Evolutionary conservation across 1,140 invertebrate species (phyloP).

Genomic region (Sarcophaga bullata): DNA sequence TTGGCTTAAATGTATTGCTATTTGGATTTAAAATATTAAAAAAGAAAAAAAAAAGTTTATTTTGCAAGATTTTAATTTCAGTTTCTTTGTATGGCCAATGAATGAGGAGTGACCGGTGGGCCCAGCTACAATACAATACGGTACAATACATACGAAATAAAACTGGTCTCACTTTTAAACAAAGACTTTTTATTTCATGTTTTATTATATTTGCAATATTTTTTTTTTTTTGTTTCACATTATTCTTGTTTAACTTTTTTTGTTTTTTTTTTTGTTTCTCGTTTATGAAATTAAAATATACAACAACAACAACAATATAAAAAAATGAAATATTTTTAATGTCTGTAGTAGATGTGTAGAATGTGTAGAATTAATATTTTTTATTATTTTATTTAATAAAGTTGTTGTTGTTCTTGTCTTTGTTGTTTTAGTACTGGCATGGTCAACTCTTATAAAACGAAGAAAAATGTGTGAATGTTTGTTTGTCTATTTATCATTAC

Average conservation of each 20-base stretch:
- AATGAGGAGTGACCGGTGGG: not conserved
- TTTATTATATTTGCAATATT: not conserved
- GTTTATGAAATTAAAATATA: not conserved
- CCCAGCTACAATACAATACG: not conserved
- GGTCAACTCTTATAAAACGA: not conserved
- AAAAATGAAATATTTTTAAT: not conserved
- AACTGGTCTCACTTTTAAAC: slow-evolving; percentile 14
- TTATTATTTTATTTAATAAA: too few species aligned
- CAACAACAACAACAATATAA: not conserved
- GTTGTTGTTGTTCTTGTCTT: too few species aligned
- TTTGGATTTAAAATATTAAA: not conserved
- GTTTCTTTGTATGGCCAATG: not conserved
- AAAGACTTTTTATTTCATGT: not conserved
- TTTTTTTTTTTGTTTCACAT: too few species aligned
- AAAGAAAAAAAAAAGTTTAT: not conserved
- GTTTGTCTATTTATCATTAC: not conserved
- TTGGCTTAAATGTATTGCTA: not conserved
- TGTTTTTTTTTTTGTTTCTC: not conserved
- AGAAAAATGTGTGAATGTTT: too few species aligned
- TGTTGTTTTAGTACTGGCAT: not conserved
- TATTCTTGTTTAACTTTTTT: too few species aligned
- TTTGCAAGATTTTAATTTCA: not conserved
- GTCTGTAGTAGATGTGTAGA: not conserved
- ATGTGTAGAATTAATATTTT: not conserved
- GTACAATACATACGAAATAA: not conserved